Evolutionary conservation across 2,113 vertebrate species (phyloP).

Genomic region (Entomyzon cyanotis): DNA sequence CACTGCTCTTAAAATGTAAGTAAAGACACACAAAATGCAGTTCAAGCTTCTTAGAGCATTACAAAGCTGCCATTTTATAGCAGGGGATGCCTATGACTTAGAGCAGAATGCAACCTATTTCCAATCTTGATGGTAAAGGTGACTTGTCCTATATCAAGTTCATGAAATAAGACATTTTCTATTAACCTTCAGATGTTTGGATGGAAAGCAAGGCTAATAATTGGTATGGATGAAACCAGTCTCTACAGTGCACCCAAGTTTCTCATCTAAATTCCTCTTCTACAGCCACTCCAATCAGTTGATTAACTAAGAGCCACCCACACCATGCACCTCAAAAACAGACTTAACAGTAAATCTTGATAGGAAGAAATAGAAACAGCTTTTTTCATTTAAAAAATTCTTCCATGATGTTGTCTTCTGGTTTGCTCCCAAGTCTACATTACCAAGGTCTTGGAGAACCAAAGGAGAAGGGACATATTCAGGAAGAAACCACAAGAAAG

Average conservation of each 20-base stretch:
- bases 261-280: background rate
- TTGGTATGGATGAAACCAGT: background rate
- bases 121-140: background rate
- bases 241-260: background rate
- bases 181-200: background rate
- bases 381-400: background rate
- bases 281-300: background rate
- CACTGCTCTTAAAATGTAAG: background rate
- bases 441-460: background rate
- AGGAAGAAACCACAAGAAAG: background rate
- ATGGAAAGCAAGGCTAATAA: background rate
- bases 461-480: background rate
- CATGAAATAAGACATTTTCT: background rate
- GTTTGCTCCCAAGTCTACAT: background rate
- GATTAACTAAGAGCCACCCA: background rate
- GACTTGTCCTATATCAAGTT: background rate
- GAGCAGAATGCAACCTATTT: background rate
- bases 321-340: background rate
- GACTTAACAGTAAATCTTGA: background rate
- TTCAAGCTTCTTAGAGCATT: background rate
- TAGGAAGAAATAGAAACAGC: background rate
- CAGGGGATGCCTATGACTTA: background rate
- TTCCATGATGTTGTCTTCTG: background rate
- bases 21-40: background rate
- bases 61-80: background rate